Evolutionary conservation across 2,888 invertebrate species (phyloP), one percentile per base, ranked within the genome.

Genomic region (Ochropacha duplaris): DNA sequence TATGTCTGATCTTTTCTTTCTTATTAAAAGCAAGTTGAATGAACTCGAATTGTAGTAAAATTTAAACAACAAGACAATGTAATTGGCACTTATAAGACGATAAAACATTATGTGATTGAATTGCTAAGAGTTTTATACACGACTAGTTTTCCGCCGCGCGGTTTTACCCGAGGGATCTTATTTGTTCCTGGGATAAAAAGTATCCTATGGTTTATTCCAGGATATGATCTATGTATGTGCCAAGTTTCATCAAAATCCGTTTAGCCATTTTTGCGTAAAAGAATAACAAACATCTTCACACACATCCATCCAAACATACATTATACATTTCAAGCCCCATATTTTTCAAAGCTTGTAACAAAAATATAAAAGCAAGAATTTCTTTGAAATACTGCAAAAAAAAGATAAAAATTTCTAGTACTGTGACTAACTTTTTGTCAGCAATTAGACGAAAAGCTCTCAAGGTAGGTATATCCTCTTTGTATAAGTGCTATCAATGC

Each of bases 401-500:
- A 31, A 52, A n/a, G 19, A 31, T 19, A 11, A 31, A 31, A 31
- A 34, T n/a, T 22, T 52, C 31, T 50, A 50, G 51, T 49, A 59
- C 28, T 34, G 50, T 50, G 44, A 54, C 57, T 51, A 55, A 63
- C 60, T 61, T 69, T 77, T 75, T 66, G 50, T 52, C 63, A 62
- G 68, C 76, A 79, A 79, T 75, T 78, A 78, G 62, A 69, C 57
- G 60, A 36, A 78, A 71, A 70, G 69, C 76, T 65, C 64, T 70
- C 66, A 56, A 62, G 52, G 22, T 52, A 22, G 52, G 22, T 52
- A 31, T 52, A 52, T 52, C 19, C 31, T 31, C 31, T 31, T 34
- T 52, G 22, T 52, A 51, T 51, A 51, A 50, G 50, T 50, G 28
- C 26, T 51, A 16, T 28, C 22, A 11, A 9, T 12, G 19, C 12